Base-by-base conservation (phyloP, 2,888 invertebrate genomes). In the Drosophila mimetica region DNA sequence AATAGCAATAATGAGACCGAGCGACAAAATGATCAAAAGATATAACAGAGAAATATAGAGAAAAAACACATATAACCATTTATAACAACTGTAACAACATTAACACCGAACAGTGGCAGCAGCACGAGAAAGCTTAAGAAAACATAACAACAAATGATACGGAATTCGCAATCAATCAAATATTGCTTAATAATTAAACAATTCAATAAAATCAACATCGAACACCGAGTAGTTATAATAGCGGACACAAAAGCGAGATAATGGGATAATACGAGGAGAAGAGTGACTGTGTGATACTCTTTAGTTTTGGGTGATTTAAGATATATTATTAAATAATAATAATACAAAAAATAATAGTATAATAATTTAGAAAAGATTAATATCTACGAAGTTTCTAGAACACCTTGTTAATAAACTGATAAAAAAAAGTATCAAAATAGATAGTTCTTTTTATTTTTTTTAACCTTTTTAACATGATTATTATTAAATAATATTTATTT, bases 101-200 rank as follows among this genome's bases (percentile, higher is more conserved):
- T 34, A 71, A 71, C 52, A 65, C 48, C 51, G 44, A 52, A 39
- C 58, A 28, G 53, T 59, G 59, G 52, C 58, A 44, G 30, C 51
- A 53, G 51, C 58, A 57, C 79, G 75, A 78, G 78, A 81, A 83
- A 71, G 69, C 69, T 70, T 70, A 71, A 63, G 64, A 64, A 76
- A 84, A 61, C 74, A 79, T 73, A 74, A 77, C 75, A 75, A 79
- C 72, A 74, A 74, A 79, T 64, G 85, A 79, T 79, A 82, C 74
- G 85, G 77, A 85, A 82, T 82, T 82, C 53, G 82, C 82, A 82
- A 82, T 82, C 82, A 85, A 82, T 82, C 82, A 82, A 82, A 82
- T 85, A 77, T 82, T 82, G 82, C 82, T 82, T 82, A 82, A 82
- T 82, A 82, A 82, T 85, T 85, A 82, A 82, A 82, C 82, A 82